Evolutionary conservation across 64 coral and sea anemone genomes (phyloP).

Genomic region (Stylophora pistillata): DNA sequence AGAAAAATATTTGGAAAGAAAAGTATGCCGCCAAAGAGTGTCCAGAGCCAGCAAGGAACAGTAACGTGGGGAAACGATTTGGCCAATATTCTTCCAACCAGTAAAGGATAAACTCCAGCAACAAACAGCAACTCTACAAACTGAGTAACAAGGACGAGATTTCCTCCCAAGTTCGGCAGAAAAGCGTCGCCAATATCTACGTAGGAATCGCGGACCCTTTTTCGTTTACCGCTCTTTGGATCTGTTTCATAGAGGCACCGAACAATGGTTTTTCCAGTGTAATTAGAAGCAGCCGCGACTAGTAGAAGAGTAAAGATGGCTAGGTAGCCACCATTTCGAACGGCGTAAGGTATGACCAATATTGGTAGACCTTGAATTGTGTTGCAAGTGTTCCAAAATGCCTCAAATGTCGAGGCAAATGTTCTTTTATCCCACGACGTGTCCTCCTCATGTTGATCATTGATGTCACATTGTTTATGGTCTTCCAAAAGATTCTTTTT

Average conservation of each 20-base stretch:
- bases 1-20: slow-evolving; percentile 94
- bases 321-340: slow-evolving; percentile 76
- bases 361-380: slow-evolving; percentile 98
- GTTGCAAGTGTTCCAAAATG: slow-evolving; percentile 98
- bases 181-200: slow-evolving; percentile 83
- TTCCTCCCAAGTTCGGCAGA: slow-evolving; percentile 55
- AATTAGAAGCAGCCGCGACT: slow-evolving; percentile 79
- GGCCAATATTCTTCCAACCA: slow-evolving; percentile 80
- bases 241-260: slow-evolving; percentile 72
- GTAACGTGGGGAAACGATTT: slow-evolving; percentile 58
- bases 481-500: background rate
- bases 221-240: slow-evolving; percentile 47
- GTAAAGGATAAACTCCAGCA: slow-evolving; percentile 72
- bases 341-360: slow-evolving; percentile 83
- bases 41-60: slow-evolving; percentile 74
- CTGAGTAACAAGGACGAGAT: slow-evolving; percentile 76
- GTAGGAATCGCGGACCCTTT: slow-evolving; percentile 75
- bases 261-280: slow-evolving; percentile 84
- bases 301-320: slow-evolving; percentile 63
- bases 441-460: background rate
- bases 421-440: slow-evolving; percentile 8
- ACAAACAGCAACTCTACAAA: slow-evolving; percentile 73
- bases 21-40: slow-evolving; percentile 58
- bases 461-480: background rate
- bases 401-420: slow-evolving; percentile 78